Base-by-base conservation (phyloP, 2,113 vertebrate genomes). In the Melierax canorus region DNA sequence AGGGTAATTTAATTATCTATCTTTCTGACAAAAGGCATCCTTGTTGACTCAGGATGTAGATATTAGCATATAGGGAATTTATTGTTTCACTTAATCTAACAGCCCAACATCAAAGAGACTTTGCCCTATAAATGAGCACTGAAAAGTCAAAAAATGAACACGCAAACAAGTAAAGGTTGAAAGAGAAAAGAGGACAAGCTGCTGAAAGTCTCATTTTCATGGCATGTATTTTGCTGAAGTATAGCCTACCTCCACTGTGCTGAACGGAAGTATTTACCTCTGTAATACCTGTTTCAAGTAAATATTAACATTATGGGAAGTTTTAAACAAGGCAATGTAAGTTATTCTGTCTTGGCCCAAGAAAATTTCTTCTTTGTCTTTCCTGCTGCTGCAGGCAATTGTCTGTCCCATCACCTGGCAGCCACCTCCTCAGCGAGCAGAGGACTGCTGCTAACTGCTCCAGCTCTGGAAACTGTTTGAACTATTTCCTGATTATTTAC, bases 1-100 rank as follows among this genome's bases (percentile, higher is more conserved):
- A 85, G 45, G 17, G 20, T 94, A 96, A 96, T 94, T 96, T 88
- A 95, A 96, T 97, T 95, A 88, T 73, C 83, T 86, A 6, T 92
- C 68, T 82, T 90, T 78, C 73, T 91, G 78, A 94, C 59, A 84
- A 86, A 95, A 96, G 34, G 11, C 20, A 90, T 95, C 51, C 45
- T 81, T 93, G 73, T 94, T 97, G 84, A 92, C 86, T 90, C 51
- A 80, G 41, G 56, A 88, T 75, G 30, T 68, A 77, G 80, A n/a
- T 86, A 95, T 88, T 95, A 93, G 48, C 74, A 88, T 91, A 79
- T 55, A 66, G 79, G 43, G 41, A 88, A 91, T 73, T 69, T 89
- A 92, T 93, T 96, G n/a, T 81, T 96, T 89, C 63, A 72, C 75
- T 83, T 96, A 93, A 84, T 91, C 69, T 89, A 94, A 92, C 32